Evolutionary conservation across 2,797 vertebrate species (phyloP).

Genomic region (Argentina silus): DNA sequence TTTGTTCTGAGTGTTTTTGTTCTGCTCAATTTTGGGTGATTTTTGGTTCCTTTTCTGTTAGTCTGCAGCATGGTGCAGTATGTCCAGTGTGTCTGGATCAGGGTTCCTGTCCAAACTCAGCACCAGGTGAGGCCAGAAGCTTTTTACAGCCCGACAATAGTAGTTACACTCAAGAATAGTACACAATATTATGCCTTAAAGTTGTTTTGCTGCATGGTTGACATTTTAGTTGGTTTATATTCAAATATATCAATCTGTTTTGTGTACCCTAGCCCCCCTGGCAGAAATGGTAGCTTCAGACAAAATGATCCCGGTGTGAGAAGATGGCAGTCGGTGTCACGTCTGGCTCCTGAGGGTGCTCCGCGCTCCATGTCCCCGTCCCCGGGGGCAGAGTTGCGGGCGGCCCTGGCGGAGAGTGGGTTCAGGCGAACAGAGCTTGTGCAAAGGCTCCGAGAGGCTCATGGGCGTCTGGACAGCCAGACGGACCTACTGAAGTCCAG

Average conservation of each 20-base stretch:
- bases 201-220: no score
- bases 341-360: slow-evolving; percentile 47
- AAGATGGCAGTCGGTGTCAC: slow-evolving; percentile 73
- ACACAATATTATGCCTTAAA: no score
- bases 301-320: slow-evolving; percentile 50
- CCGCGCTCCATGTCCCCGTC: slow-evolving; percentile 35
- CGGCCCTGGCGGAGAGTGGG: slow-evolving; percentile 53
- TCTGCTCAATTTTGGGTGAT: not conserved
- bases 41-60: slow-evolving; percentile 33
- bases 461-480: slow-evolving; percentile 54
- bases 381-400: slow-evolving; percentile 48
- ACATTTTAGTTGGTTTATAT: not conserved
- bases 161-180: no score
- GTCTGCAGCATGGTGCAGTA: slow-evolving; percentile 70
- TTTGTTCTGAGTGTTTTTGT: slow-evolving; percentile 1
- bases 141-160: no score
- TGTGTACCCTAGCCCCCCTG: slow-evolving; percentile 44
- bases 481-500: slow-evolving; percentile 58
- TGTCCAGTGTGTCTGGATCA: slow-evolving; percentile 57
- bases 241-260: not conserved
- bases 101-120: slow-evolving; percentile 60
- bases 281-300: slow-evolving; percentile 48
- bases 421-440: slow-evolving; percentile 48
- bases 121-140: slow-evolving; percentile 53
- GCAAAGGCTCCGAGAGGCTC: slow-evolving; percentile 58